A percentile compares a stretch with the other conserved stretches of the same genome.
These are phyloP conservation scores for Syngnathus rostellatus DNA, from an alignment of 2,797 vertebrate genomes.

Conservation along the genomic window DNA sequence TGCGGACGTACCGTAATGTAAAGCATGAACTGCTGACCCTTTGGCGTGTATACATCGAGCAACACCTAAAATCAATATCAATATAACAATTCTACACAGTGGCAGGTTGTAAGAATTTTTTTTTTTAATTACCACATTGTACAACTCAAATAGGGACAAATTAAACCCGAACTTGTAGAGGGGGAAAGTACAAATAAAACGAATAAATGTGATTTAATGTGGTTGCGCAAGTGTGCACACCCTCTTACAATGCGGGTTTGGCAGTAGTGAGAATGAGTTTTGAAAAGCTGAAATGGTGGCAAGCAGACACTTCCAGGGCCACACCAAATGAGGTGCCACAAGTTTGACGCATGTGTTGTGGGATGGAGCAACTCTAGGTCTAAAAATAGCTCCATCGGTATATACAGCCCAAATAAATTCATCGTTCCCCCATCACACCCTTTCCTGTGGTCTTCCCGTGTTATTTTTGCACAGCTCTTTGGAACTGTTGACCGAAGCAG, in stretches of 20 bases:
- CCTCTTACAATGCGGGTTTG: too few relatives aligned
- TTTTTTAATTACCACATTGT: too few relatives aligned
- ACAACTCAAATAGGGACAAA: too few relatives aligned
- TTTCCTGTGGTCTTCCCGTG: constrained; percentile 27
- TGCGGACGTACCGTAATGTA: constrained; percentile 21
- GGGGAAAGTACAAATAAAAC: too few relatives aligned
- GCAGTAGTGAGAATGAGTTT: not conserved
- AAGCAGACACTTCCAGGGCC: not conserved
- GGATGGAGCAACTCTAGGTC: not conserved
- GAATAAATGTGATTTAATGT: too few relatives aligned
- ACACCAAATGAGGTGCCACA: not conserved
- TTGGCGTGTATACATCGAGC: not conserved
- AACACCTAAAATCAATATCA: not conserved
- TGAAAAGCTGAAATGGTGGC: not conserved
- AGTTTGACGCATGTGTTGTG: not conserved
- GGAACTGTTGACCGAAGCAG: constrained; percentile 22
- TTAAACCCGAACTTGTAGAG: too few relatives aligned
- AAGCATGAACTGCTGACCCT: constrained; percentile 13
- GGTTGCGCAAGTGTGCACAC: too few relatives aligned
- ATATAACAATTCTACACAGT: too few relatives aligned
- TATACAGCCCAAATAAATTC: constrained; percentile 11
- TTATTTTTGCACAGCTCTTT: constrained; percentile 36
- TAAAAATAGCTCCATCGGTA: constrained; percentile 2
- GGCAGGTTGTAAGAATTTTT: too few relatives aligned
- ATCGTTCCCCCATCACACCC: constrained; percentile 25